Percentiles rank a stretch among this genome's conserved stretches.
These are phyloP conservation scores for Lasiurus borealis DNA, from an alignment of 2,113 vertebrate species.

Conservation along the genomic window DNA sequence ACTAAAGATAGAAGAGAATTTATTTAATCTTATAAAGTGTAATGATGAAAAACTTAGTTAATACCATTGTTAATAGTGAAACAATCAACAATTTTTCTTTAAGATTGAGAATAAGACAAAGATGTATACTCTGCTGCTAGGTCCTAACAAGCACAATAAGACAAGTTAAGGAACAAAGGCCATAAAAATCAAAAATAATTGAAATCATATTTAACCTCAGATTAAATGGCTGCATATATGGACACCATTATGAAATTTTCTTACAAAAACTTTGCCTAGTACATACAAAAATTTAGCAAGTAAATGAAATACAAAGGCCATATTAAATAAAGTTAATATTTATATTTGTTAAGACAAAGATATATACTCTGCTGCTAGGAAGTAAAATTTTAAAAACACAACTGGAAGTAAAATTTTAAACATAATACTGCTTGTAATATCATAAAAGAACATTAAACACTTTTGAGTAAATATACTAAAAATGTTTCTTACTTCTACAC, in stretches of 20 bases:
- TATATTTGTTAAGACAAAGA: not conserved
- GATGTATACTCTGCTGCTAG: not conserved
- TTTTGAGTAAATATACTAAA: slow-evolving; percentile 34
- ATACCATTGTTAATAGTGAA: not conserved
- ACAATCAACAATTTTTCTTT: not conserved
- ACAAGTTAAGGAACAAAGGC: not conserved
- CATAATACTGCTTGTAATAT: not conserved
- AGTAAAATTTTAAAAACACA: not conserved
- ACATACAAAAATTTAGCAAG: not conserved
- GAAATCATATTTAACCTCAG: not conserved
- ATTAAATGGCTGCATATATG: not conserved
- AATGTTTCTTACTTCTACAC: not conserved
- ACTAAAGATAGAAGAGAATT: not conserved
- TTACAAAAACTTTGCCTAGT: not conserved
- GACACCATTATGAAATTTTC: not conserved
- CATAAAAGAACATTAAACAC: not conserved
- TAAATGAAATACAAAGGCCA: not conserved
- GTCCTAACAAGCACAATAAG: not conserved
- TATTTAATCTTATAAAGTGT: not conserved
- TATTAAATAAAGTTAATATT: slow-evolving; percentile 22
- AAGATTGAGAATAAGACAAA: not conserved
- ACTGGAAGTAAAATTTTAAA: not conserved
- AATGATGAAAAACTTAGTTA: not conserved
- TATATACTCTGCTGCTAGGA: not conserved
- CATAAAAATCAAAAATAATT: not conserved